phyloP scores from a whole-genome alignment of 2,888 invertebrate genomes.

The Heliconius ismenius region DNA sequence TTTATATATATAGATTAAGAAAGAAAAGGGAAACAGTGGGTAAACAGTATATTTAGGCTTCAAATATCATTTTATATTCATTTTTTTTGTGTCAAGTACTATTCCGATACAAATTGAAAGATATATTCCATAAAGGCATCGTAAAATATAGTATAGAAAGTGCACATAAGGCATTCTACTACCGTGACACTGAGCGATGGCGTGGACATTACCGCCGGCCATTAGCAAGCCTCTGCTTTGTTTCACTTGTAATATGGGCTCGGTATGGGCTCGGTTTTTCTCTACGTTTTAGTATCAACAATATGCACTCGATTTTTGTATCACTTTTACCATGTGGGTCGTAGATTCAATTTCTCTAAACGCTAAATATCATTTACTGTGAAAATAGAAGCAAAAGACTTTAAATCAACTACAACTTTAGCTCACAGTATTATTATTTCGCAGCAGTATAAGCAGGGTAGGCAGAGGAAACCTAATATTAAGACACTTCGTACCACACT shows the following conservation, averaged over 20 bases:
- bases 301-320: neutral
- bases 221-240: slow-evolving; percentile 66
- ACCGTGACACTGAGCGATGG: slow-evolving; percentile 74
- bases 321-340: neutral
- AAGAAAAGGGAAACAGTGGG: too few relatives aligned
- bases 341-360: too few relatives aligned
- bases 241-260: slow-evolving; percentile 53
- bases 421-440: too few relatives aligned
- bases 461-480: too few relatives aligned
- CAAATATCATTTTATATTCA: neutral
- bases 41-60: too few relatives aligned
- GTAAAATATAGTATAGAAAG: slow-evolving; percentile 26
- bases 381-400: too few relatives aligned
- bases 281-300: neutral
- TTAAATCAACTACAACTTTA: too few relatives aligned
- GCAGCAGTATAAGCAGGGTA: too few relatives aligned
- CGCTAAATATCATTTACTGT: too few relatives aligned
- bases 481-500: too few relatives aligned
- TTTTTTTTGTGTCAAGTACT: neutral
- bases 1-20: too few relatives aligned
- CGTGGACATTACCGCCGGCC: slow-evolving; percentile 67
- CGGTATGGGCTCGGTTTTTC: slow-evolving; percentile 49
- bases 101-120: neutral
- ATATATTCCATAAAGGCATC: slow-evolving; percentile 10
- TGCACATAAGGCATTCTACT: slow-evolving; percentile 62